Base-by-base conservation (phyloP, 2,113 vertebrate genomes). In the Sitta europaea region DNA sequence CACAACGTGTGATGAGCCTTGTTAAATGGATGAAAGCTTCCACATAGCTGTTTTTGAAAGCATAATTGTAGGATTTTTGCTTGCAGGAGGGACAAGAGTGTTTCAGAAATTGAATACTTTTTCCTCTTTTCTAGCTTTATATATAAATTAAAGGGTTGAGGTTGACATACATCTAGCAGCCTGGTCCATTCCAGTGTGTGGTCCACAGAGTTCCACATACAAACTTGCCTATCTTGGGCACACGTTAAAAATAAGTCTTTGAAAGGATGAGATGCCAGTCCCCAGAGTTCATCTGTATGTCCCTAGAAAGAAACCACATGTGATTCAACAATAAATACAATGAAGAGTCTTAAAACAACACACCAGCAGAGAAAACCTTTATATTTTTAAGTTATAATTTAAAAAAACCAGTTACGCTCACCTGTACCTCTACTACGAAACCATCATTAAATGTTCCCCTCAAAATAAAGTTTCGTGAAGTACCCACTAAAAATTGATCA, bases 241-340 rank as follows among this genome's bases (percentile, higher is more conserved):
- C 99, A 99, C 1, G 98, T 99, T 97, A 99, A 98, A 87, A 99
- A 99, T 91, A 99, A 90, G 24, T 98, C 98, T 96, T 98, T 99
- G 97, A 98, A 99, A 13, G 99, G 99, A 96, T 99, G 99, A 53
- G 99, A 98, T 36, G 99, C 99, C 94, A 99, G 94, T 92, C 99
- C 99, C 99, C 99, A 99, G 67, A 99, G 98, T 93, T 99, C 99
- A 77, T 99, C 99, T 40, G 99, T 99, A 97, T 99, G 99, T 86
- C 99, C 99, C 99, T 99, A 94, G 33, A 95, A 95, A 92, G 50
- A 96, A 96, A 95, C 22, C 4, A 76, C 14, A 35, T 5, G 17
- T 4, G 11, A 92, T 51, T 94, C 71, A 83, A 74, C 11, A 65
- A 50, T 1, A 0, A 55, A 88, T 40, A 70, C 58, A 74, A 84